A percentile compares a stretch with the other conserved stretches of the same genome.
phyloP scores from a whole-genome alignment of 1,140 invertebrate genomes.

The Ceratosolen solmsi region DNA sequence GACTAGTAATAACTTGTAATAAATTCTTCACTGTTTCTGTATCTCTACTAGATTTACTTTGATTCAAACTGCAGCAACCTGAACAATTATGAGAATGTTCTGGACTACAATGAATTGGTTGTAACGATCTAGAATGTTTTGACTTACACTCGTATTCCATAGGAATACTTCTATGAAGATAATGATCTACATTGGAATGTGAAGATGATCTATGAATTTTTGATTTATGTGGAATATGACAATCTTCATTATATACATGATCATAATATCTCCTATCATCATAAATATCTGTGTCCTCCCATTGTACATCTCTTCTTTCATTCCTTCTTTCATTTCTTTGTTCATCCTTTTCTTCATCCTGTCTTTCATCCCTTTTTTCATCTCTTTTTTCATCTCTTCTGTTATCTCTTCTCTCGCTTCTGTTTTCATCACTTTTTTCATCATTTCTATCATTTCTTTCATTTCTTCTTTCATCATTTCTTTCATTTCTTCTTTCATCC shows the following conservation, averaged over 20 bases:
- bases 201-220: conserved; percentile 39
- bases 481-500: not conserved
- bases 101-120: conserved; percentile 28
- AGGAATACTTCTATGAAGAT: not conserved
- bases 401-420: not conserved
- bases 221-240: not conserved
- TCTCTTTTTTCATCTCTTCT: not conserved
- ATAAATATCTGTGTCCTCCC: too few relatives aligned
- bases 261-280: not conserved
- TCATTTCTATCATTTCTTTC: conserved; percentile 3
- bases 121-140: conserved; percentile 36
- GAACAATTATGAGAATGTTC: conserved; percentile 48
- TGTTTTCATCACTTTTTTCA: not conserved
- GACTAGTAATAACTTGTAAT: conserved; percentile 64
- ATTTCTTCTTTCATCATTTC: conserved; percentile 22
- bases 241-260: not conserved
- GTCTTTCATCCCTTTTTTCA: not conserved
- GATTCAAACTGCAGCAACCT: conserved; percentile 42
- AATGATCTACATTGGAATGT: conserved; percentile 18
- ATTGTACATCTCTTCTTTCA: not conserved
- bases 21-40: conserved; percentile 63
- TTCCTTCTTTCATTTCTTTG: conserved; percentile 2
- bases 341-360: not conserved
- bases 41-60: conserved; percentile 58
- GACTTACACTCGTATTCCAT: not conserved